A percentile compares a stretch with the other conserved stretches of the same genome.
Evolutionary conservation across 2,797 vertebrate genomes (phyloP).

Genomic region (Galago senegalensis): DNA sequence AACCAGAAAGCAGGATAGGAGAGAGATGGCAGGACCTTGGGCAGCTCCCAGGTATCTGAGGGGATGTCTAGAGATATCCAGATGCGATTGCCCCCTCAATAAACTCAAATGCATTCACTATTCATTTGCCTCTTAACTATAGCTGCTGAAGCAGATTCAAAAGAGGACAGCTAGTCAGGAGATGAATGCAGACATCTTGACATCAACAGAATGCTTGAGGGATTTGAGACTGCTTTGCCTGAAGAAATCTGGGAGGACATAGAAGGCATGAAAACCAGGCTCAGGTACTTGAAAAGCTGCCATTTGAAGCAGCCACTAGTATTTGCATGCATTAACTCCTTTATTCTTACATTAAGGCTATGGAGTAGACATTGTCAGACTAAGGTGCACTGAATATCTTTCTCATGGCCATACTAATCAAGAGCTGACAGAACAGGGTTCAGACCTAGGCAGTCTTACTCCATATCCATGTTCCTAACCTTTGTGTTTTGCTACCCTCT

Average conservation of each 20-base stretch:
- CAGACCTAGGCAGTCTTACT: accelerated
- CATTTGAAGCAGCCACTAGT: background rate
- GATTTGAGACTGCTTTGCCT: accelerated
- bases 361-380: accelerated
- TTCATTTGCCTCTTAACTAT: background rate
- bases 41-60: background rate
- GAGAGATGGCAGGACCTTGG: accelerated
- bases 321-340: background rate
- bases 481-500: background rate
- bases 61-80: accelerated
- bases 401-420: accelerated
- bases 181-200: background rate
- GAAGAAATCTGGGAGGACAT: accelerated
- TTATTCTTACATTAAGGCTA: accelerated
- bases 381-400: accelerated
- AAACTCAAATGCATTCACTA: background rate
- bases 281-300: background rate
- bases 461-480: accelerated
- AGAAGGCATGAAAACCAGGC: background rate
- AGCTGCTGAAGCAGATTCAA: no score
- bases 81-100: accelerated
- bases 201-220: background rate
- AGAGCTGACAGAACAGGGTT: no score
- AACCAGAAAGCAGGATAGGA: background rate
- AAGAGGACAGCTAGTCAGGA: accelerated